Percentiles rank a stretch among this genome's conserved stretches.
Evolutionary conservation across 2,113 vertebrate genomes (phyloP).

Genomic region (Rhinogobius similis): DNA sequence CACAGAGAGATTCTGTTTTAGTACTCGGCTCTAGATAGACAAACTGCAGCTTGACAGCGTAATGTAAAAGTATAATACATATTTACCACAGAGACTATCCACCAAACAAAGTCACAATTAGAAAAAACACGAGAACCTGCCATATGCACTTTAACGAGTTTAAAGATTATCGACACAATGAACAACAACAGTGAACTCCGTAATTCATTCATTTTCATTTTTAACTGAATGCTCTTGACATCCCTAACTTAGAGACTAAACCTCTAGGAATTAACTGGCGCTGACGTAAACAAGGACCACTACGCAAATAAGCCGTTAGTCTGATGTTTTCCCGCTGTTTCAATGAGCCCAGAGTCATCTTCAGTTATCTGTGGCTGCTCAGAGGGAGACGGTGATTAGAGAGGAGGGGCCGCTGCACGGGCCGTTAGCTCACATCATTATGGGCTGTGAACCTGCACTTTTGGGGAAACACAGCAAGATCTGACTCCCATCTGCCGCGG

Average conservation of each 20-base stretch:
- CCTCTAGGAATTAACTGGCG: neutral
- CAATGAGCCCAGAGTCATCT: conserved; percentile 15
- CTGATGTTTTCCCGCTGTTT: conserved; percentile 12
- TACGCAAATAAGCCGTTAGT: too few relatives aligned
- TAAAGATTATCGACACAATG: neutral
- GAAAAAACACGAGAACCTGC: too few relatives aligned
- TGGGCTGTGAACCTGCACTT: conserved; percentile 52
- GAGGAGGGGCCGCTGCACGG: conserved; percentile 58
- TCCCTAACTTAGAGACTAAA: neutral
- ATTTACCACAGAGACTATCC: too few relatives aligned
- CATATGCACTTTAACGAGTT: too few relatives aligned
- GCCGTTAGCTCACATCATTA: conserved; percentile 60
- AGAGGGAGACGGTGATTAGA: conserved; percentile 51
- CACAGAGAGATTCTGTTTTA: too few relatives aligned
- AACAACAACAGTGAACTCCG: neutral
- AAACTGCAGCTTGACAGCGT: too few relatives aligned
- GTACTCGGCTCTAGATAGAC: too few relatives aligned
- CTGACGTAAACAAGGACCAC: neutral
- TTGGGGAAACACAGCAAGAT: conserved; percentile 50
- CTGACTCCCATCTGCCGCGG: conserved; percentile 57
- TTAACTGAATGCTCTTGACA: neutral
- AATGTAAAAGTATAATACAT: too few relatives aligned
- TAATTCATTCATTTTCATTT: neutral
- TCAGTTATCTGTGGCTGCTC: conserved; percentile 45
- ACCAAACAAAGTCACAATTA: too few relatives aligned